A percentile compares a stretch with the other conserved stretches of the same genome.
Evolutionary conservation across 2,113 vertebrate genomes (phyloP).

Genomic region (Tamias sibiricus): DNA sequence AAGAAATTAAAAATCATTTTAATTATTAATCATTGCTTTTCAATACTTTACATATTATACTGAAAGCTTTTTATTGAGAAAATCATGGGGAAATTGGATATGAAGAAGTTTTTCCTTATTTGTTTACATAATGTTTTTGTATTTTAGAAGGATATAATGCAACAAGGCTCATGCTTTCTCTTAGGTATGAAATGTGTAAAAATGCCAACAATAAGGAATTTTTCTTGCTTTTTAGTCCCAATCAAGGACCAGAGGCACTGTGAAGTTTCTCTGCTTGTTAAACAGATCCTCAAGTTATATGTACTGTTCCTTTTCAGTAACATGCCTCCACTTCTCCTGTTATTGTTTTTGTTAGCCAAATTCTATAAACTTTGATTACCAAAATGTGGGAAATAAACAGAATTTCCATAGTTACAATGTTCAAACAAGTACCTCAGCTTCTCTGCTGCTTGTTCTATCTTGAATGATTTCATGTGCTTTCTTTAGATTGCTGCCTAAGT

Average conservation of each 20-base stretch:
- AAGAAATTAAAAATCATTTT: not conserved
- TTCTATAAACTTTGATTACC: not conserved
- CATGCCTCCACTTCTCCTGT: not conserved
- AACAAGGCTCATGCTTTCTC: not conserved
- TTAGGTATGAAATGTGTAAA: not conserved
- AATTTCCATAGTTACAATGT: not conserved
- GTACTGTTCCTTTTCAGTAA: not conserved
- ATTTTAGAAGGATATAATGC: not conserved
- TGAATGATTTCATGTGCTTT: not conserved
- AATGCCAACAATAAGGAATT: not conserved
- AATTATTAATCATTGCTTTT: not conserved
- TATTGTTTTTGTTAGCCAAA: not conserved
- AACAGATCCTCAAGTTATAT: not conserved
- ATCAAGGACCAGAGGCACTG: fast-evolving
- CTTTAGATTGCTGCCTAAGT: not conserved
- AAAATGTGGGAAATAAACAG: not conserved
- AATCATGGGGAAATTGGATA: not conserved
- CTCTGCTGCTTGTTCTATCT: not conserved
- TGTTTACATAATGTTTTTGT: not conserved
- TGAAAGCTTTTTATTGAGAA: not conserved
- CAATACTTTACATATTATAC: not conserved
- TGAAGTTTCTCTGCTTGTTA: not conserved
- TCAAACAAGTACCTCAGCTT: not conserved
- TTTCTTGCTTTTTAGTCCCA: not conserved
- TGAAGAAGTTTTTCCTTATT: not conserved